phyloP scores from a whole-genome alignment of 2,888 invertebrate genomes.

The Nineta flava region DNA sequence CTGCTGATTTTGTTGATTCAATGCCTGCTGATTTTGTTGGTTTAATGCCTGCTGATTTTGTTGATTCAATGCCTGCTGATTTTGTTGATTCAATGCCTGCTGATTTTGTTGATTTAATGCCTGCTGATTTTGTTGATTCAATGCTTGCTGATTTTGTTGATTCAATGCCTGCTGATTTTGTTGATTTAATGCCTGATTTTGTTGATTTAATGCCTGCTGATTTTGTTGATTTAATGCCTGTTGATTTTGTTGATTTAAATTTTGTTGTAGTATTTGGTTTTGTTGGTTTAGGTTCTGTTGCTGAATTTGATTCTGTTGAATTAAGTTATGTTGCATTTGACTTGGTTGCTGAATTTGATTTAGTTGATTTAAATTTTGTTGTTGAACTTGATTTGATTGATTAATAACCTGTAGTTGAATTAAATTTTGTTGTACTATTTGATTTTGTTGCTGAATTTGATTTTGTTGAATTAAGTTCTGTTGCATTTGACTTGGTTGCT shows the following conservation, averaged over 20 bases:
- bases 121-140: conserved; percentile 10
- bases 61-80: neutral
- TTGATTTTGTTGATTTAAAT: neutral
- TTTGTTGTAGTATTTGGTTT: conserved; percentile 2
- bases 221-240: conserved; percentile 13
- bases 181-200: conserved; percentile 13
- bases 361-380: too few relatives aligned
- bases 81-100: conserved; percentile 12
- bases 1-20: conserved; percentile 15
- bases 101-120: conserved; percentile 15
- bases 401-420: conserved; percentile 7
- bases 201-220: conserved; percentile 16
- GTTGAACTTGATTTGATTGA: conserved; percentile 14
- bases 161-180: conserved; percentile 16
- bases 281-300: too few relatives aligned
- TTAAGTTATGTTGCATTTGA: conserved; percentile 15
- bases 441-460: neutral
- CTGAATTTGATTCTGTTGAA: conserved; percentile 6
- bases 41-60: conserved; percentile 7
- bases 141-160: conserved; percentile 12
- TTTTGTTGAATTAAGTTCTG: conserved; percentile 11
- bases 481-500: conserved; percentile 17
- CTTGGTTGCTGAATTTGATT: conserved; percentile 13
- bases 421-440: conserved; percentile 2
- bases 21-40: conserved; percentile 16